Conservation (phyloP, 2,113 vertebrate genomes). For the Trochalopteron elliotii region DNA sequence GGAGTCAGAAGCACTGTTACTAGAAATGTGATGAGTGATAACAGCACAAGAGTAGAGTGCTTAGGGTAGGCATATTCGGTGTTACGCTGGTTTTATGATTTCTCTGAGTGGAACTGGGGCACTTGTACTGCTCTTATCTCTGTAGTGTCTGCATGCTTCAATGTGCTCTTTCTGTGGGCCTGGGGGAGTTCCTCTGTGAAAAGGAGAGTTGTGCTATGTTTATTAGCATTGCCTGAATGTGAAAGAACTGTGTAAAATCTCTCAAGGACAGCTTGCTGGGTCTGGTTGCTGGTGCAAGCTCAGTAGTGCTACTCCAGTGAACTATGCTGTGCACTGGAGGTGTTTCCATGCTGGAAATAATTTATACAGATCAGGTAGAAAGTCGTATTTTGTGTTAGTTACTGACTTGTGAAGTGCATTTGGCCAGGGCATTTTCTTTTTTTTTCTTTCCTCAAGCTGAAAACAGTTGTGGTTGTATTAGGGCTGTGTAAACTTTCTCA, state of each 20-base stretch:
- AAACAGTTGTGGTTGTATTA: conserved; percentile 20
- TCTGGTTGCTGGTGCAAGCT: background rate
- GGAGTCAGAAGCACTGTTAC: background rate
- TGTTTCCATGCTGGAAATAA: background rate
- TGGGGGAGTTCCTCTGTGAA: background rate
- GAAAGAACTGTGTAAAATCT: background rate
- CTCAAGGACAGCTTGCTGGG: background rate
- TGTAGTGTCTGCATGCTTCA: background rate
- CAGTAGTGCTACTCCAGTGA: background rate
- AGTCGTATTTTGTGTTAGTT: background rate
- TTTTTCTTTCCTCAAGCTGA: background rate
- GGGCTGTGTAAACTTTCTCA: background rate
- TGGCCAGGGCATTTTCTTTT: background rate
- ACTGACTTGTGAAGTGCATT: background rate
- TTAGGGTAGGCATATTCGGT: accelerated
- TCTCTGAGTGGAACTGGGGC: accelerated
- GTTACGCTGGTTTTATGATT: accelerated
- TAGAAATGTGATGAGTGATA: background rate
- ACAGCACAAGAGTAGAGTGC: background rate
- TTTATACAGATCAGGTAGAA: background rate
- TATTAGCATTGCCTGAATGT: background rate
- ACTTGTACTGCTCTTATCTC: background rate
- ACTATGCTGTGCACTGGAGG: background rate
- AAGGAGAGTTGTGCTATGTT: background rate
- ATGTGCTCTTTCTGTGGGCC: background rate